Conservation (phyloP, 2,113 vertebrate genomes). For the Aythya baeri region DNA sequence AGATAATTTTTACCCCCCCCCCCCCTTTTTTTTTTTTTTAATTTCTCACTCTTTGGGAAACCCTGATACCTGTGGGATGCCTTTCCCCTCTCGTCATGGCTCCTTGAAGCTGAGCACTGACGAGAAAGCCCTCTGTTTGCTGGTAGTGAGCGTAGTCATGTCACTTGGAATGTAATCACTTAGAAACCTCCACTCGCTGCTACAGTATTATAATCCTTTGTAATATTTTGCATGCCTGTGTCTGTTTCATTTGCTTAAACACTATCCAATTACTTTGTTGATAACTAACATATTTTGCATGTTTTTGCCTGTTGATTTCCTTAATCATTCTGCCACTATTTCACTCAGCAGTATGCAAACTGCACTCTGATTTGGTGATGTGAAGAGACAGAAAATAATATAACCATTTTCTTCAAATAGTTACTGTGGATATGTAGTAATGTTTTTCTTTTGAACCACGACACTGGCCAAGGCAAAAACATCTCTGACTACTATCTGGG, state of each 20-base stretch:
- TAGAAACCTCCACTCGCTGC: conserved; percentile 18
- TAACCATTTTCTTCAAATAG: background rate
- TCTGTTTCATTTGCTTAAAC: conserved; percentile 5
- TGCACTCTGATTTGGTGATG: background rate
- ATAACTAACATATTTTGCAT: conserved; percentile 42
- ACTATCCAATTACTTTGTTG: conserved; percentile 32
- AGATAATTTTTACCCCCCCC: background rate
- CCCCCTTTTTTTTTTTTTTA: too few species aligned
- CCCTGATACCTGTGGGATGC: background rate
- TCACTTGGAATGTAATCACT: conserved; percentile 26
- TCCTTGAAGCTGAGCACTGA: background rate
- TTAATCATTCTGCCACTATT: conserved; percentile 11
- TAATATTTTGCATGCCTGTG: conserved; percentile 40
- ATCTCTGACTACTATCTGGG: background rate
- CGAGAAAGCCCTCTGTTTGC: background rate
- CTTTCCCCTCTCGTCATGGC: rapidly evolving
- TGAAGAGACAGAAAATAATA: conserved; percentile 20
- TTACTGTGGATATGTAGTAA: background rate
- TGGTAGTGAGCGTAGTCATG: background rate
- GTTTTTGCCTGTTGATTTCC: conserved; percentile 25
- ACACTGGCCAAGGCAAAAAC: background rate
- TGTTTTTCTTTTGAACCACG: background rate
- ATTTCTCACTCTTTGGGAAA: background rate
- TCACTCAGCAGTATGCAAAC: conserved; percentile 9
- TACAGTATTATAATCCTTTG: conserved; percentile 20